Evolutionary conservation across 2,113 vertebrate genomes (phyloP), one percentile per base, ranked within the genome.

Genomic region (Furnarius figulus): DNA sequence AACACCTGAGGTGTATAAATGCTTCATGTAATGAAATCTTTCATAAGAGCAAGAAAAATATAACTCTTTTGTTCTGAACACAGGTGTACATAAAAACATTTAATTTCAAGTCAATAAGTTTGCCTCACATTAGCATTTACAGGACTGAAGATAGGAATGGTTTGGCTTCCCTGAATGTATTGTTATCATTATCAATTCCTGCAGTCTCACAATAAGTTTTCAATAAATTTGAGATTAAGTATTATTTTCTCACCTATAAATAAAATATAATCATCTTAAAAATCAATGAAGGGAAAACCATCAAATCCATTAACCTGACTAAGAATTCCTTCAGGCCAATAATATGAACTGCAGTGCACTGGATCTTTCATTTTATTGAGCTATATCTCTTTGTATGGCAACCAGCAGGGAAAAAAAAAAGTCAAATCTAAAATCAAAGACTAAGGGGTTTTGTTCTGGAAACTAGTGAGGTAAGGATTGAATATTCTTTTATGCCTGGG

Each of bases 181-280:
- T 97, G 87, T 98, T 97, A 97, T 90, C 96, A 91, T 98, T 97
- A 98, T 96, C 96, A 98, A 85, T 98, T 97, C 78, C 63, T 97
- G 75, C 62, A 97, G 96, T 91, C 88, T 97, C 83, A 92, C 89
- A 96, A 97, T 98, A 98, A 97, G 91, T 98, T 98, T 98, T 98
- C 97, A 96, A 97, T 98, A 98, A 98, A 98, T 98, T 96, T 98
- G 97, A 96, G 97, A 96, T 97, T 97, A 98, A 98, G 98, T 98
- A 97, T 97, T 97, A 98, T 97, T 98, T 98, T 98, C 97, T 98
- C 95, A 67, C 85, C 96, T 98, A 98, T 99, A 99, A 99, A 99
- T 99, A 99, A 98, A 98, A 98, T 97, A 98, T 98, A 99, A 99
- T 99, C 98, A 98, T 98, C 98, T 98, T 98, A 98, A 98, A 99